A percentile compares a stretch with the other conserved stretches of the same genome.
These are phyloP conservation scores for Spicauda simplicius DNA, from an alignment of 2,888 invertebrate genomes.

Conservation along the genomic window DNA sequence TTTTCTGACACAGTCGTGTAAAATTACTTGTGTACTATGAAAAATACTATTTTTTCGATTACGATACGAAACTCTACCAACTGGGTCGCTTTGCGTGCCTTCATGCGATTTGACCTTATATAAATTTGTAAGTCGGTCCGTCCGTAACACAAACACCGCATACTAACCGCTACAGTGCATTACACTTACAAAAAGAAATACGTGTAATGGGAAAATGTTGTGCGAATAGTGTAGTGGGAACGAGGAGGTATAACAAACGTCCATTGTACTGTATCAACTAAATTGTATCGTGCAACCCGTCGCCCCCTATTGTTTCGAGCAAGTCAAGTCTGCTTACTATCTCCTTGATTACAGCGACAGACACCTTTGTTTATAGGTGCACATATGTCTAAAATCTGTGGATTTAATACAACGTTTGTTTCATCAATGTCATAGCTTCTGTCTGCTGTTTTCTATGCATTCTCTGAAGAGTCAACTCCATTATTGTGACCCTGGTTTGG, in stretches of 20 bases:
- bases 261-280: constrained; percentile 62
- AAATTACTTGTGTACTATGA: too few species aligned
- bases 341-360: constrained; percentile 20
- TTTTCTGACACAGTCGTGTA: too few species aligned
- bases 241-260: constrained; percentile 66
- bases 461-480: too few species aligned
- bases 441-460: not conserved
- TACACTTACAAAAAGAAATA: constrained; percentile 50
- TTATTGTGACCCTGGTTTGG: too few species aligned
- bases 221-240: constrained; percentile 76
- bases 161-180: constrained; percentile 45
- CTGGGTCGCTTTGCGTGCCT: too few species aligned
- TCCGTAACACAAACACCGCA: not conserved
- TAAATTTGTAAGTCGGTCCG: not conserved
- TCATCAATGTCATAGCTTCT: not conserved
- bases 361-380: constrained; percentile 4
- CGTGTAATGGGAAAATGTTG: constrained; percentile 72
- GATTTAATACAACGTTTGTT: not conserved
- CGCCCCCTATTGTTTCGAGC: constrained; percentile 57
- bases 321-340: constrained; percentile 25
- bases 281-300: constrained; percentile 63
- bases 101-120: too few species aligned
- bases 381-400: not conserved
- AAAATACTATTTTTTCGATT: too few species aligned
- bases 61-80: too few species aligned